These are phyloP conservation scores for Holotrichia oblita DNA, from an alignment of 1,140 invertebrate genomes.

Conservation along the genomic window DNA sequence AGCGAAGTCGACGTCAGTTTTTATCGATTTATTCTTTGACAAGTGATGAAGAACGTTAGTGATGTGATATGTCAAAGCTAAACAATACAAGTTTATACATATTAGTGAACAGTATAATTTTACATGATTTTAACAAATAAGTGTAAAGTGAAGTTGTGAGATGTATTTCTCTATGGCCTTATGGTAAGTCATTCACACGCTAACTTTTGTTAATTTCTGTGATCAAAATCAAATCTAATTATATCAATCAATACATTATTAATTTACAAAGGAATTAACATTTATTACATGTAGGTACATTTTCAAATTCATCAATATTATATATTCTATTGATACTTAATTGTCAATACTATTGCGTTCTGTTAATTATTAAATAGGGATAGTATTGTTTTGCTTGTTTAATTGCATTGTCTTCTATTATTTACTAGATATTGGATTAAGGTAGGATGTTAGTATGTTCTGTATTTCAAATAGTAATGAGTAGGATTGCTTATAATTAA, in stretches of 20 bases:
- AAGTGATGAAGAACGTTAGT: not conserved
- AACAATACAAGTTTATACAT: not conserved
- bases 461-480: not conserved
- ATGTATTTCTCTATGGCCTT: not conserved
- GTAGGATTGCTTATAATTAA: too few species aligned
- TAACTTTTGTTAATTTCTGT: not conserved
- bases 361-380: too few species aligned
- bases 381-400: not conserved
- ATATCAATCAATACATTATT: not conserved
- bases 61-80: not conserved
- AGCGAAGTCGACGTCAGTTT: too few species aligned
- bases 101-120: not conserved
- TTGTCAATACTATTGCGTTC: too few species aligned
- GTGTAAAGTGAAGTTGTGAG: constrained; percentile 1
- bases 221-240: not conserved
- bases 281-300: too few species aligned
- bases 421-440: too few species aligned
- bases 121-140: not conserved
- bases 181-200: not conserved
- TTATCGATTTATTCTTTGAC: too few species aligned
- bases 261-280: not conserved
- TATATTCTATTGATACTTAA: too few species aligned
- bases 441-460: too few species aligned
- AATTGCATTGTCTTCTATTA: not conserved
- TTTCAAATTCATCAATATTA: too few species aligned